phyloP scores from a whole-genome alignment of 1,140 invertebrate species.

The Caligus rogercresseyi region DNA sequence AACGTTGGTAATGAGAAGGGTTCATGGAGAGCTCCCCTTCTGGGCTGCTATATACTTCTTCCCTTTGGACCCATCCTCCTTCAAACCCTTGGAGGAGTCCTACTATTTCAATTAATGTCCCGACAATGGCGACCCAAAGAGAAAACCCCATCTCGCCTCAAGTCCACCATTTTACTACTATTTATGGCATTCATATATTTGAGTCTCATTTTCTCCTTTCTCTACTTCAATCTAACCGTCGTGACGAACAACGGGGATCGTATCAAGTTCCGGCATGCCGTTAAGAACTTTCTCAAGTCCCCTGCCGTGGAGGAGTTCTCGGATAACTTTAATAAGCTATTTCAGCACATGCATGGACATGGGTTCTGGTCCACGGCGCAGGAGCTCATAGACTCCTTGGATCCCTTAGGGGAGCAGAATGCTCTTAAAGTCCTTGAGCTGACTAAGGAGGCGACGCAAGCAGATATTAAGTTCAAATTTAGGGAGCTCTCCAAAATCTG shows the following conservation, averaged over 20 bases:
- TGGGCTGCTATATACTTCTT: constrained; percentile 42
- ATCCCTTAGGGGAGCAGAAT: constrained; percentile 72
- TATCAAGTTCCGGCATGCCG: constrained; percentile 62
- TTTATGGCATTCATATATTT: constrained; percentile 35
- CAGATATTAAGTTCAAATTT: constrained; percentile 64
- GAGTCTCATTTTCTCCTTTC: constrained; percentile 48
- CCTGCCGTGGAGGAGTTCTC: constrained; percentile 53
- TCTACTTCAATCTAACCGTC: constrained; percentile 78
- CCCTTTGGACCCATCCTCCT: constrained; percentile 29
- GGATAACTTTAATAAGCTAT: constrained; percentile 49
- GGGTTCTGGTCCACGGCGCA: constrained; percentile 62
- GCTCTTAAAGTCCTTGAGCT: constrained; percentile 61
- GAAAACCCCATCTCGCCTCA: not conserved
- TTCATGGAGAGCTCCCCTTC: constrained; percentile 42
- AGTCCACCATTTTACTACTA: not conserved
- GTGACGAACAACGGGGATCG: constrained; percentile 68
- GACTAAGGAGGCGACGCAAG: constrained; percentile 50
- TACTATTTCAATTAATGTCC: not conserved
- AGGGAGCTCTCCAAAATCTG: constrained; percentile 58
- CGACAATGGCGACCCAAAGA: not conserved
- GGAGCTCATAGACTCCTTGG: constrained; percentile 52
- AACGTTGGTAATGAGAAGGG: constrained; percentile 67
- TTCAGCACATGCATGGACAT: constrained; percentile 49
- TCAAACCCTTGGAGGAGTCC: not conserved
- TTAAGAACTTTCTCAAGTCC: constrained; percentile 73